Evolutionary conservation across 1,140 invertebrate genomes (phyloP).

Genomic region (Calliopsis andreniformis): DNA sequence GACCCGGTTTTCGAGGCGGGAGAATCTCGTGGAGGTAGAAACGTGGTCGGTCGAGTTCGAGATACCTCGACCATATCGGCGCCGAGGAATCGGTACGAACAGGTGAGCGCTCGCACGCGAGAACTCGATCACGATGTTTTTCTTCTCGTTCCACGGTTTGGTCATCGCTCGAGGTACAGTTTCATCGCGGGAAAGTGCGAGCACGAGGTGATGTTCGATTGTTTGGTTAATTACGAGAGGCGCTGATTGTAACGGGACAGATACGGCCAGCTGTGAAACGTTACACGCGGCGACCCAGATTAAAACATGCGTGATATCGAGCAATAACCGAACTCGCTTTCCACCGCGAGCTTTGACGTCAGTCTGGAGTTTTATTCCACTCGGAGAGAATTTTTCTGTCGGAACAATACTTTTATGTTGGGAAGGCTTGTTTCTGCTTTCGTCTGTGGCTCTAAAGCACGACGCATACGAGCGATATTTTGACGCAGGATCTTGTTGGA

Average conservation of each 20-base stretch:
- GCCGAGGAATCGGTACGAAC: constrained; percentile 35
- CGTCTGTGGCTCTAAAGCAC: too few relatives aligned
- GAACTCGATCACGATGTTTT: neutral
- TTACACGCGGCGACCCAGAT: constrained; percentile 13
- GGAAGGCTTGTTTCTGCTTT: too few relatives aligned
- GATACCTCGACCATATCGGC: constrained; percentile 53
- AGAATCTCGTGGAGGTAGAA: constrained; percentile 53
- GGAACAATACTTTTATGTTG: neutral
- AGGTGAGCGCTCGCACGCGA: constrained; percentile 24
- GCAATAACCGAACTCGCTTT: neutral
- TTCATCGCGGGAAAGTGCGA: constrained; percentile 13
- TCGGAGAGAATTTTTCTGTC: too few relatives aligned
- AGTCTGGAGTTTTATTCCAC: neutral
- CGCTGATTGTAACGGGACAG: constrained; percentile 3
- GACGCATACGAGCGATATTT: too few relatives aligned
- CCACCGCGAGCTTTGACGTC: neutral
- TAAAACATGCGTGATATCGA: neutral
- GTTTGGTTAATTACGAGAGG: constrained; percentile 20
- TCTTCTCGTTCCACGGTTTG: neutral
- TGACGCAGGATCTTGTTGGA: too few relatives aligned
- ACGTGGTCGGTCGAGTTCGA: constrained; percentile 59
- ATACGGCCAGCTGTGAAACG: neutral
- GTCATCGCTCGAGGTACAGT: constrained; percentile 2
- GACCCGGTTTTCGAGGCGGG: constrained; percentile 62
- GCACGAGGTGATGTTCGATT: neutral